Base-by-base conservation (phyloP, 2,888 invertebrate genomes). In the Silvanus unidentatus region DNA sequence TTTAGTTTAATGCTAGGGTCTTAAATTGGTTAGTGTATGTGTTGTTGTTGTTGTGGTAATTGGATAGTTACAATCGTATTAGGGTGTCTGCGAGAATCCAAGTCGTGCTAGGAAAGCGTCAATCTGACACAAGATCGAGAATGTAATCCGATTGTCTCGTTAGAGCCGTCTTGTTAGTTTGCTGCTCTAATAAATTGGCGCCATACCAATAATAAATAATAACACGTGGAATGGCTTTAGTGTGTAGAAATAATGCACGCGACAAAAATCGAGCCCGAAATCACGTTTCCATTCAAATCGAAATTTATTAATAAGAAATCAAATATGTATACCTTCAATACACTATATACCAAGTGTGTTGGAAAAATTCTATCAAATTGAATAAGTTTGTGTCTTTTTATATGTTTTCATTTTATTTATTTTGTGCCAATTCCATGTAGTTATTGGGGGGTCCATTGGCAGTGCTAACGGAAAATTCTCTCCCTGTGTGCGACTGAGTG, bases 121-220 rank as follows among this genome's bases (percentile, higher is more conserved):
- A 68, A 64, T 68, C 68, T 59, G 61, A 68, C 68, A 67, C 63
- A 61, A 63, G 66, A 67, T 68, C 65, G 64, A 61, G 60, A 60
- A 50, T 65, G 67, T 69, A 69, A 69, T 68, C 69, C 69, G 69
- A 69, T 69, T 69, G 68, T 68, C 66, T 68, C 66, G 68, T 69
- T 69, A 67, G 63, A 60, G 59, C 59, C 59, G 66, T 66, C 69
- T 69, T 69, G 69, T 69, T 68, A 69, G 68, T 60, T 59, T 54
- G 53, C 58, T 60, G 54, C 59, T 62, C 57, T 53, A 57, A 60
- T 62, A 65, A 65, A 65, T 65, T 64, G 63, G 63, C 63, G 59
- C 60, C 60, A 55, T 52, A 53, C 22, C 3, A 22, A 3, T 22
- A 22, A 22, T 22, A 22, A 5, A 22, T 22, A 5, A 22, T 22